Base-by-base conservation (phyloP, 1,140 invertebrate species). In the Copidosoma floridanum region DNA sequence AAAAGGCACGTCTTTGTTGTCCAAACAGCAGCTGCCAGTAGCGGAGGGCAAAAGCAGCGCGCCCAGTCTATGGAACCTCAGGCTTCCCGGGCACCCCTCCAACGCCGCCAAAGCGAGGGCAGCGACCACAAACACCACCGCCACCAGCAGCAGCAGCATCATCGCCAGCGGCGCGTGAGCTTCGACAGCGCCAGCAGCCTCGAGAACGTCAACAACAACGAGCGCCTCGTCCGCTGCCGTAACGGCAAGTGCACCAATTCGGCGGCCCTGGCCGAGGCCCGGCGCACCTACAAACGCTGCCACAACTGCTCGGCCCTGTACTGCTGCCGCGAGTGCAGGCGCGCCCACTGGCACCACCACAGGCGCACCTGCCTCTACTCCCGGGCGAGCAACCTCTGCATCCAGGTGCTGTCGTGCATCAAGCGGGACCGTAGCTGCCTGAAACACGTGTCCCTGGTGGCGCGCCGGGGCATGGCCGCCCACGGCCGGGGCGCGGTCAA, bases 301-400 rank as follows among this genome's bases (percentile, higher is more conserved):
- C 94, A 96, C 81, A 96, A 96, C 78, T 97, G 95, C 80, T 90
- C 90, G 59, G 94, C 93, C 66, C 82, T 90, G 46, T 91, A 92
- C 74, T 96, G 93, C 78, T 91, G 89, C 40, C 84, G 89, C 57
- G 87, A 90, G 67, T 94, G 92, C 72, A 83, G 94, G 16, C 82
- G 91, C 54, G 84, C 88, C 2, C 93, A 97, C 72, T 97, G 94
- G 94, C 89, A 94, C 65, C 88, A 90, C 66, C 95, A 97, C 73
- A 86, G 93, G 47, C 88, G 89, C 67, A 88, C 90, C n/a, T 98
- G 95, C 71, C 80, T 94, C 40, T 91, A 94, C 76, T 94, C 92
- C 2, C 83, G 93, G 6, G 92, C 93, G 3, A 91, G 90, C 48
- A 85, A 91, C 18, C 81, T 95, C 7, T 97, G 94, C 79, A 87